Percentiles rank a stretch among this genome's conserved stretches.
phyloP scores from a whole-genome alignment of 2,113 vertebrate species.

The Ageneiosus marmoratus region DNA sequence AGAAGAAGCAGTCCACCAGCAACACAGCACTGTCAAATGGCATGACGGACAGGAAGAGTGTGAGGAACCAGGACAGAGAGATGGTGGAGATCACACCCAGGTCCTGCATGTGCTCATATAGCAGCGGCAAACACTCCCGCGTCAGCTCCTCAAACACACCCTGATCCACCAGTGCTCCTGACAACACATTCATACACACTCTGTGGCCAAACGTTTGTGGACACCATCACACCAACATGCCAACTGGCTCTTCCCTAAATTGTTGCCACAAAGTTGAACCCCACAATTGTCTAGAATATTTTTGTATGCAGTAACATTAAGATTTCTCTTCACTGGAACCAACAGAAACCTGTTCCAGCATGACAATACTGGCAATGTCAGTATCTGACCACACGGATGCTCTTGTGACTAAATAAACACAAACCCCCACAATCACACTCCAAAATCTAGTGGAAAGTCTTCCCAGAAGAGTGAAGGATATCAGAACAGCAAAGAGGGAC shows the following conservation, averaged over 20 bases:
- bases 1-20: constrained; percentile 97
- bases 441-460: background rate
- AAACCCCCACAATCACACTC: background rate
- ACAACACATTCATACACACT: constrained; percentile 70
- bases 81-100: constrained; percentile 95
- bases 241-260: too few relatives aligned
- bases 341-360: background rate
- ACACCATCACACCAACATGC: background rate
- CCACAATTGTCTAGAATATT: background rate
- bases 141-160: constrained; percentile 97
- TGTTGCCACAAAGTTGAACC: background rate
- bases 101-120: constrained; percentile 93
- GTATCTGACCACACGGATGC: background rate
- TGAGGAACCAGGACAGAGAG: constrained; percentile 96
- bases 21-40: constrained; percentile 93
- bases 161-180: constrained; percentile 94
- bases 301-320: background rate
- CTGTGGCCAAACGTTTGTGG: background rate
- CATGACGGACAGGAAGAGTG: constrained; percentile 95
- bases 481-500: background rate
- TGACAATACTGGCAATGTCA: too few relatives aligned
- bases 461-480: background rate
- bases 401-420: background rate
- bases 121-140: constrained; percentile 81
- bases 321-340: background rate